A percentile compares a stretch with the other conserved stretches of the same genome.
These are phyloP conservation scores for Hyperoodon ampullatus DNA, from an alignment of 2,113 vertebrate genomes.

Conservation along the genomic window DNA sequence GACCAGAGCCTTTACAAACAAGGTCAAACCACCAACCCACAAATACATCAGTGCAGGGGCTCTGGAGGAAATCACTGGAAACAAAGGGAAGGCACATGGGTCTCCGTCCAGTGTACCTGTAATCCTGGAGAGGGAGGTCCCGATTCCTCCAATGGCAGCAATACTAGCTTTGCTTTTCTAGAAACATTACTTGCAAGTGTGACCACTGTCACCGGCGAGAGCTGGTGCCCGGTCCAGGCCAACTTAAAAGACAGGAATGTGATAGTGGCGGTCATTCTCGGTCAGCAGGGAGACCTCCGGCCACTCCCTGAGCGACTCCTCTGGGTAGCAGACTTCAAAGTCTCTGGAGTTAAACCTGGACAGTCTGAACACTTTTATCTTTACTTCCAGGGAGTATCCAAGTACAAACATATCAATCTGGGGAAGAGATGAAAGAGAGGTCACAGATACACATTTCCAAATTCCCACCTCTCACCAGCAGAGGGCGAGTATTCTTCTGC, in stretches of 20 bases:
- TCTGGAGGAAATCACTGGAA: background rate
- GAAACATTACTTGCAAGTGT: background rate
- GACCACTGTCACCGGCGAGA: background rate
- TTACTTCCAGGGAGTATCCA: slow-evolving; percentile 87
- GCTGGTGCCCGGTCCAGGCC: background rate
- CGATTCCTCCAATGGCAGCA: background rate
- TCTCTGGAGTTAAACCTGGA: slow-evolving; percentile 86
- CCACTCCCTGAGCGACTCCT: slow-evolving; percentile 85
- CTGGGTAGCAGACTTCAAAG: slow-evolving; percentile 85
- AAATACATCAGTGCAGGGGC: background rate
- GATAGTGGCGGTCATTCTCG: slow-evolving; percentile 86
- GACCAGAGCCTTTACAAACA: background rate
- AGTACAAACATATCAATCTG: slow-evolving; percentile 89
- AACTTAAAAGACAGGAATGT: slow-evolving; percentile 83
- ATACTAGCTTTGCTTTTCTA: background rate
- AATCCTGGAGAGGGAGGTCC: background rate
- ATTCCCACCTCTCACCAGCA: background rate
- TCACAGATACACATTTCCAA: background rate
- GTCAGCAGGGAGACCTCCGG: slow-evolving; percentile 87
- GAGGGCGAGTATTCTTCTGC: no score
- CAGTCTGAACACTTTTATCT: slow-evolving; percentile 87
- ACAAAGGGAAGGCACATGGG: background rate
- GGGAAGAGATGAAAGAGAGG: slow-evolving; percentile 61
- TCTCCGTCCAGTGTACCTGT: background rate
- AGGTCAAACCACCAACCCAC: background rate